These are phyloP conservation scores for Heterodera carotae DNA, from an alignment of 1,140 invertebrate species.

Conservation along the genomic window DNA sequence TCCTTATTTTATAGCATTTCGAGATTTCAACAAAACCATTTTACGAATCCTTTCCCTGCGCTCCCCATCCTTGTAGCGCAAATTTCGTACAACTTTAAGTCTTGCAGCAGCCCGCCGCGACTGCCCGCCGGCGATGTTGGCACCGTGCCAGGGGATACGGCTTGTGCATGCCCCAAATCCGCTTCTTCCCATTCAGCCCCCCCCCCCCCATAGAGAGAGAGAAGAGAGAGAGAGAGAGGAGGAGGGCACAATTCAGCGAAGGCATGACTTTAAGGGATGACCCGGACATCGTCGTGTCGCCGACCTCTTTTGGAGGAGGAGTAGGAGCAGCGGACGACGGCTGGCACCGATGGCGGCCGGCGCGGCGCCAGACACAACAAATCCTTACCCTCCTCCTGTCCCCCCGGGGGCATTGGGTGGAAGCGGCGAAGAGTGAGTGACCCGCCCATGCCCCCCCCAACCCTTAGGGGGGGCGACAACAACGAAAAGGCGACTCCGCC, in stretches of 20 bases:
- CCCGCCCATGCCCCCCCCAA: neutral
- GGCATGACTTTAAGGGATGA: neutral
- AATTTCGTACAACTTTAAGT: no score
- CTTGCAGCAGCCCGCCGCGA: no score
- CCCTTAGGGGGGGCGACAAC: neutral
- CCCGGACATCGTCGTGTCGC: neutral
- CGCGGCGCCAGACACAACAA: slow-evolving; percentile 1
- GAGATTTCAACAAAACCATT: neutral
- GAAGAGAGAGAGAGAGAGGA: no score
- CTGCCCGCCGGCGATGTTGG: neutral
- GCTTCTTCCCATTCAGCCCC: neutral
- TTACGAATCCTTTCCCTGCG: neutral
- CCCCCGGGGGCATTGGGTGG: no score
- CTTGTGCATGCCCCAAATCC: neutral
- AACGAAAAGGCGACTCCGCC: neutral
- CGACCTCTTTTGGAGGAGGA: no score
- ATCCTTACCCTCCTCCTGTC: neutral
- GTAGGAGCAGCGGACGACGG: no score
- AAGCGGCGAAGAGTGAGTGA: neutral
- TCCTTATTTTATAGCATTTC: no score
- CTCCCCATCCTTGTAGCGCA: no score
- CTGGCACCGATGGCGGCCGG: neutral
- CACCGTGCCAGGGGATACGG: neutral
- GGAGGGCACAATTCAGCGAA: neutral
- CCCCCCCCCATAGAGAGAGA: neutral